Conservation (phyloP, 2,113 vertebrate species). For the Chaenocephalus aceratus region DNA sequence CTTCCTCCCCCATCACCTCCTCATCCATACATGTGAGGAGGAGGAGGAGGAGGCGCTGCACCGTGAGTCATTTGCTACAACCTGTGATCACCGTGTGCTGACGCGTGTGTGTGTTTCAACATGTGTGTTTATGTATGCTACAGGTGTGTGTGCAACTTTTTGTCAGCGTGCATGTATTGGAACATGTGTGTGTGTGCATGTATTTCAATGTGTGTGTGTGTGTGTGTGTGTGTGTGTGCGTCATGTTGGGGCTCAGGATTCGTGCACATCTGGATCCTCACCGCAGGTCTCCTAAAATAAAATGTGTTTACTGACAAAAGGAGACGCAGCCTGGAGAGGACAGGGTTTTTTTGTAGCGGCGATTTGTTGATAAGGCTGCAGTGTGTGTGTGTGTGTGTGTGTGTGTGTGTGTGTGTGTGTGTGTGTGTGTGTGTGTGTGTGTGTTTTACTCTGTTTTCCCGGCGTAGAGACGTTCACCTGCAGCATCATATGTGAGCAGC, state of each 20-base stretch:
- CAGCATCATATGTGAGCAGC: constrained; percentile 69
- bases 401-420: neutral
- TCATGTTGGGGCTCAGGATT: constrained; percentile 56
- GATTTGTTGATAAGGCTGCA: constrained; percentile 37
- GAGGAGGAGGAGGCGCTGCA: constrained; percentile 23
- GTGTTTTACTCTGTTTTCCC: neutral
- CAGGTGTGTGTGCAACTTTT: constrained; percentile 3
- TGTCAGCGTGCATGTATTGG: too few relatives aligned
- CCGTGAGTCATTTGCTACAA: constrained; percentile 28
- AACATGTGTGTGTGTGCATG: constrained; percentile 3
- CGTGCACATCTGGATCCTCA: neutral
- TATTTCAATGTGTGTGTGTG: neutral
- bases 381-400: neutral
- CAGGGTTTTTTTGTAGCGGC: neutral
- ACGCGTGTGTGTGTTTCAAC: too few relatives aligned
- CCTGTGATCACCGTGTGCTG: neutral
- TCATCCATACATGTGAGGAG: constrained; percentile 24
- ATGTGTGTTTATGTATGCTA: constrained; percentile 27
- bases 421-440: too few relatives aligned
- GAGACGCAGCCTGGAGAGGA: neutral
- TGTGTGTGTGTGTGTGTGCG: constrained; percentile 35
- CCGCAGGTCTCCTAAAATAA: too few relatives aligned
- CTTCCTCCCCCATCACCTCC: too few relatives aligned
- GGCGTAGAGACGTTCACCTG: constrained; percentile 37
- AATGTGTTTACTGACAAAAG: neutral